Base-by-base conservation (phyloP, 2,888 invertebrate genomes). In the Drosophila glabriapex region DNA sequence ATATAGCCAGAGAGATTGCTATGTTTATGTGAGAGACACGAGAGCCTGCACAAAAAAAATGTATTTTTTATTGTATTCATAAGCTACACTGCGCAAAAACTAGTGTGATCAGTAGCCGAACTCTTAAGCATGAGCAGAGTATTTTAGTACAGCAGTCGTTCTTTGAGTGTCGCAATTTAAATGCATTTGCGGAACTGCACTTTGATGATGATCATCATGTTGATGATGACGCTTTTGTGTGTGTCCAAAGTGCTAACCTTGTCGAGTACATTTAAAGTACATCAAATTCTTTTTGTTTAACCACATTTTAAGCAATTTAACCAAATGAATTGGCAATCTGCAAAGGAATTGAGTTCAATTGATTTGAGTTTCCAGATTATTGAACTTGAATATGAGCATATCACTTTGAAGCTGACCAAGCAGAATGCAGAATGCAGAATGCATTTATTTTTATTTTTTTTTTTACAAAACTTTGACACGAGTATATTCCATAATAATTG, bases 281-380 rank as follows among this genome's bases (percentile, higher is more conserved):
- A 22, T 31, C 31, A 52, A 56, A 68, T n/a, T 39, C 35, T 54
- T 19, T 31, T 37, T 37, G 43, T 35, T 41, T 19, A 25, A 50
- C 28, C 5, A 39, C 25, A 77, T 33, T 50, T 50, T 22, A n/a
- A 39, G 12, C 46, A 64, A 80, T 58, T 62, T 65, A 63, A 37
- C 39, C 29, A 70, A 68, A 68, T 65, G n/a, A 72, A 74, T 73
- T 70, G 74, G 9, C 75, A 68, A 64, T 65, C 58, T 52, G 41
- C 50, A 33, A 43, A 29, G 10, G 35, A 79, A 85, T 86, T 75
- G 31, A 72, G 72, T 81, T 84, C 84, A 88, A 90, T 90, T 90
- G 80, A 83, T 77, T 78, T 43, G 39, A 28, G 59, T 52, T 64
- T 49, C 55, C 25, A 46, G 73, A 73, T 67, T 72, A 70, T 78